These are phyloP conservation scores for Coleophora deauratella DNA, from an alignment of 2,888 invertebrate genomes.

Conservation along the genomic window DNA sequence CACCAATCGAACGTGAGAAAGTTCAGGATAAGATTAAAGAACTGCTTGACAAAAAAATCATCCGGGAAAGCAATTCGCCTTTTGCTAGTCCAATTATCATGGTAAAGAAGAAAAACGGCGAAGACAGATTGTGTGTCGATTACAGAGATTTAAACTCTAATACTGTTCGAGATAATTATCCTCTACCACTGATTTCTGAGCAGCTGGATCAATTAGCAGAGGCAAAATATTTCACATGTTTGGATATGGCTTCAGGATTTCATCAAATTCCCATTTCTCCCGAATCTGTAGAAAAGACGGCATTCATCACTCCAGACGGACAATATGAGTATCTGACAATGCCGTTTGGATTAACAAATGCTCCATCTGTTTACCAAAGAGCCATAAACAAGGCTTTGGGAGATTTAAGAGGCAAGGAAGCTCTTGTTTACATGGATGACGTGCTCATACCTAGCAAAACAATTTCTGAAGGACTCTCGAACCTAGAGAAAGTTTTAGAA, in stretches of 20 bases:
- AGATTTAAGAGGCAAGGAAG: slow-evolving; percentile 4
- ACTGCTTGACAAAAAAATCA: slow-evolving; percentile 5
- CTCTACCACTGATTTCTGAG: slow-evolving; percentile 8
- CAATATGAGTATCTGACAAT: too few species aligned
- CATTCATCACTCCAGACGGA: slow-evolving; percentile 10
- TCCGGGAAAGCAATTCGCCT: slow-evolving; percentile 6
- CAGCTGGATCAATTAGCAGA: slow-evolving; percentile 5
- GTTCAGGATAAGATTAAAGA: slow-evolving; percentile 1
- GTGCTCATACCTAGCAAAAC: slow-evolving; percentile 9
- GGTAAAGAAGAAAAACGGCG: slow-evolving; percentile 12
- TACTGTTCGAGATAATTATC: slow-evolving; percentile 6
- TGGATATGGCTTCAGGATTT: slow-evolving; percentile 9
- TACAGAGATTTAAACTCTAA: slow-evolving; percentile 8
- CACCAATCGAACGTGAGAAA: slow-evolving; percentile 2
- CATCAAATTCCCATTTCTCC: slow-evolving; percentile 7
- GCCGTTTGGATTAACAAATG: slow-evolving; percentile 12
- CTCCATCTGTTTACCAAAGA: slow-evolving; percentile 12
- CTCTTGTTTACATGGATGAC: slow-evolving; percentile 13
- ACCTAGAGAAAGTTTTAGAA: slow-evolving; percentile 6
- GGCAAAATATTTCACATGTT: slow-evolving; percentile 2
- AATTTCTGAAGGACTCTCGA: slow-evolving; percentile 4
- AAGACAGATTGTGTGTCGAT: slow-evolving; percentile 13
- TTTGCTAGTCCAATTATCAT: slow-evolving; percentile 14
- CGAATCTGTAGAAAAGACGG: slow-evolving; percentile 9
- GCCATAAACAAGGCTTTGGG: slow-evolving; percentile 9